Conservation (phyloP, 2,888 invertebrate genomes). For the Microplitis manilae region DNA sequence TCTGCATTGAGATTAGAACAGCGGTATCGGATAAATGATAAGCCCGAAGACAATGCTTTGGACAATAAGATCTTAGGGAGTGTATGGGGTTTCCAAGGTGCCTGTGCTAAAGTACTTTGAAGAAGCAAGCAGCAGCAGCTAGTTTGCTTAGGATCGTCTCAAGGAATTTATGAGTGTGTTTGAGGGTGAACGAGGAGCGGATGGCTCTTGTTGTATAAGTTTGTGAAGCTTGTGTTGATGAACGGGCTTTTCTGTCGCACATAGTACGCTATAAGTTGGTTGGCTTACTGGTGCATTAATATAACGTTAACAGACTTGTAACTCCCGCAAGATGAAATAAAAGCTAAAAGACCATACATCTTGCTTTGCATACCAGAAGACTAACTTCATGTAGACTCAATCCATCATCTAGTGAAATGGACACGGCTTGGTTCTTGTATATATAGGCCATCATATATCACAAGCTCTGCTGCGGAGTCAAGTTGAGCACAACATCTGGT, state of each 20-base stretch:
- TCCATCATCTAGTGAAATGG: slow-evolving; percentile 36
- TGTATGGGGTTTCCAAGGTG: background rate
- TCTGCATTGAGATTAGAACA: background rate
- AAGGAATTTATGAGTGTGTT: slow-evolving; percentile 18
- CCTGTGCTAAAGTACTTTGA: background rate
- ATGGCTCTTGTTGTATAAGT: background rate
- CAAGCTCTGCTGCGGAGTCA: background rate
- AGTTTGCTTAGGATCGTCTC: slow-evolving; percentile 11
- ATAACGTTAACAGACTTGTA: slow-evolving; percentile 32
- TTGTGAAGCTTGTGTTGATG: slow-evolving; percentile 15
- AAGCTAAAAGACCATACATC: slow-evolving; percentile 24
- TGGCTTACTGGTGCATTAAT: slow-evolving; percentile 18
- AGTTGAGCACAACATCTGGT: slow-evolving; percentile 23
- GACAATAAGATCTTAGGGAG: slow-evolving; percentile 1
- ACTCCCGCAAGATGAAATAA: slow-evolving; percentile 14
- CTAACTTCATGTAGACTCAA: slow-evolving; percentile 34
- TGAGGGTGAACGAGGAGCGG: background rate
- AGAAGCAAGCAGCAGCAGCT: background rate
- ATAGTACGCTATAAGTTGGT: background rate
- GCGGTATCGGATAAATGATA: background rate
- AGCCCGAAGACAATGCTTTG: slow-evolving; percentile 7
- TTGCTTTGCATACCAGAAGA: slow-evolving; percentile 39
- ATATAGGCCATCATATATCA: slow-evolving; percentile 38
- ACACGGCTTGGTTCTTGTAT: slow-evolving; percentile 29
- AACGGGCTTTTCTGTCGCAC: slow-evolving; percentile 20